phyloP scores from a whole-genome alignment of 2,797 vertebrate species.

The Cercopithecus hamlyni region DNA sequence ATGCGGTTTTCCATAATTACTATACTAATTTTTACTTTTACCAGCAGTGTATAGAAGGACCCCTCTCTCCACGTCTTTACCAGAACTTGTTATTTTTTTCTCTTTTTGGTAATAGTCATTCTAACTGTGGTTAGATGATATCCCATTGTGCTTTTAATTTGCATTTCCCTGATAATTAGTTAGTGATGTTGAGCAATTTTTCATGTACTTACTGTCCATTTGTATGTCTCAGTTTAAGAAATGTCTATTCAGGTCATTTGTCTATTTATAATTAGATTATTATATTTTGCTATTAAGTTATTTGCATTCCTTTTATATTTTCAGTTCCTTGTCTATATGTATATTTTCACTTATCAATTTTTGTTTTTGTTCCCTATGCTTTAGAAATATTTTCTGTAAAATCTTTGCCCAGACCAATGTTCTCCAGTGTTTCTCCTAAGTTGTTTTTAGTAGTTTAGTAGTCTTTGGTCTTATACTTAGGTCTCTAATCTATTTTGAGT shows the following conservation, averaged over 20 bases:
- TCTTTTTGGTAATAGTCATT: not conserved
- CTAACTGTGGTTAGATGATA: not conserved
- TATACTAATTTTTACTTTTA: not conserved
- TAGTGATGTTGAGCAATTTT: not conserved
- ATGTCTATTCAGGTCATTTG: not conserved
- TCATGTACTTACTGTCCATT: not conserved
- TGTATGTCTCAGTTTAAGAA: not conserved
- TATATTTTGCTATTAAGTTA: not conserved
- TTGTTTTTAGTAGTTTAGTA: not conserved
- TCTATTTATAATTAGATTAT: not conserved
- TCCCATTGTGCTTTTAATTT: not conserved
- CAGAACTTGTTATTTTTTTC: not conserved
- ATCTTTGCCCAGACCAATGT: not conserved
- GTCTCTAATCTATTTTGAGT: not conserved
- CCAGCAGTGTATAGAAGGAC: not conserved
- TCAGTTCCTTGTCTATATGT: not conserved
- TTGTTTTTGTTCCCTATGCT: not conserved
- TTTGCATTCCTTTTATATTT: not conserved
- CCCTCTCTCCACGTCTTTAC: not conserved
- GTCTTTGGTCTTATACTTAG: not conserved
- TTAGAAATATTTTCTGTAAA: not conserved
- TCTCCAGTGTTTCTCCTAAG: not conserved
- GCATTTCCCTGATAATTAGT: not conserved
- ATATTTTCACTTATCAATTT: not conserved
- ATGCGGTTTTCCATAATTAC: not conserved